These are phyloP conservation scores for Zygothrica quintamaculata DNA, from an alignment of 2,888 invertebrate genomes.

Conservation along the genomic window DNA sequence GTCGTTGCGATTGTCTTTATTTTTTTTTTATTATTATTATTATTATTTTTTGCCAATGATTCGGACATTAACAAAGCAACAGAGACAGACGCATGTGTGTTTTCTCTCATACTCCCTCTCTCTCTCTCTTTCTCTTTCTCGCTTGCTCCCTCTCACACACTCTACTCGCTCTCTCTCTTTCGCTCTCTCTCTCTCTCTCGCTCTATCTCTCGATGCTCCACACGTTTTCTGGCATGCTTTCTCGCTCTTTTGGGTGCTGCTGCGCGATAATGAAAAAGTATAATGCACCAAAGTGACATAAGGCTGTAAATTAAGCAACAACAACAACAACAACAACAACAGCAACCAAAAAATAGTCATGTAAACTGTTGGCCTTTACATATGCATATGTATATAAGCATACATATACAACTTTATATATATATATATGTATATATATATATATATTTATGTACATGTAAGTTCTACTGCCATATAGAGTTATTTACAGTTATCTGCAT, in stretches of 20 bases:
- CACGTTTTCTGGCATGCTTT: constrained; percentile 1
- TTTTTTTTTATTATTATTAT: constrained; percentile 10
- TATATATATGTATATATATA: constrained; percentile 14
- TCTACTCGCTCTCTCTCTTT: constrained; percentile 13
- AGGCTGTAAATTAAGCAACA: constrained; percentile 78
- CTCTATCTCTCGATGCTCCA: constrained; percentile 10
- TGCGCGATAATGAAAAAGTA: constrained; percentile 76
- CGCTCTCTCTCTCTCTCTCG: constrained; percentile 15
- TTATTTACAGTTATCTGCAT: constrained; percentile 77
- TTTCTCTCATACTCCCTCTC: constrained; percentile 7
- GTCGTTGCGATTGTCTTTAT: background rate
- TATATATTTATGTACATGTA: constrained; percentile 11
- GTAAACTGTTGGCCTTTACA: constrained; percentile 57
- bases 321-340: constrained; percentile 43
- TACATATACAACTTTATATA: constrained; percentile 25
- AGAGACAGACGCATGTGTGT: constrained; percentile 40
- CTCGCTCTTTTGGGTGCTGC: constrained; percentile 49
- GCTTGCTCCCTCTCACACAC: constrained; percentile 15
- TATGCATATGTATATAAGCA: too few species aligned
- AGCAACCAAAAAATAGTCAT: constrained; percentile 12
- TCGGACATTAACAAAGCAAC: constrained; percentile 47
- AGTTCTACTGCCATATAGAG: constrained; percentile 39
- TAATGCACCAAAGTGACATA: constrained; percentile 80
- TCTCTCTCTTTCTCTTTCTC: constrained; percentile 8
- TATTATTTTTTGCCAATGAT: constrained; percentile 22